These are phyloP conservation scores for Ctenodactylus gundi DNA, from an alignment of 2,113 vertebrate species.

Conservation along the genomic window DNA sequence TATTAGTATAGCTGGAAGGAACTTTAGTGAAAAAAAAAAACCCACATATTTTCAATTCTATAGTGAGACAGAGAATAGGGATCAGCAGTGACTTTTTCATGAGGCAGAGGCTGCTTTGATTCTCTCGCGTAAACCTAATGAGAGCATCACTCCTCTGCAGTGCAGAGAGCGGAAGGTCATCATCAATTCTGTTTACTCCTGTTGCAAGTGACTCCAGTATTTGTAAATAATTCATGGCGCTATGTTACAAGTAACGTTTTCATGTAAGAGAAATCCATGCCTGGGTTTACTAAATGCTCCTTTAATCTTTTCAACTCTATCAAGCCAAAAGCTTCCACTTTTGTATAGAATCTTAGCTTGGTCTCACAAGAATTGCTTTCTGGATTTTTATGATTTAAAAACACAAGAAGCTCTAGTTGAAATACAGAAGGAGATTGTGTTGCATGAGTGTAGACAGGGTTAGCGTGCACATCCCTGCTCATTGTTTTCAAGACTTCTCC, in stretches of 20 bases:
- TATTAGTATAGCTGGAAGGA: neutral
- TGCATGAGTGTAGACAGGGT: neutral
- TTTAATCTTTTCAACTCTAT: conserved; percentile 65
- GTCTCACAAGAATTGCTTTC: conserved; percentile 32
- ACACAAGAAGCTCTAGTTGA: neutral
- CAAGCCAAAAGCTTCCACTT: conserved; percentile 7
- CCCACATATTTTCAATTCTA: conserved; percentile 4
- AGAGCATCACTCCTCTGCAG: conserved; percentile 47
- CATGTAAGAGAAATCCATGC: conserved; percentile 54
- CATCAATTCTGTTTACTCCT: conserved; percentile 65
- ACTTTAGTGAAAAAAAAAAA: neutral
- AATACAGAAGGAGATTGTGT: neutral
- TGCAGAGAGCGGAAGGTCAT: conserved; percentile 60
- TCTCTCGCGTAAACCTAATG: conserved; percentile 52
- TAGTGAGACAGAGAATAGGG: neutral
- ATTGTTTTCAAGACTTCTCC: neutral
- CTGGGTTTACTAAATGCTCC: conserved; percentile 59
- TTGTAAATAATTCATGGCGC: conserved; percentile 75
- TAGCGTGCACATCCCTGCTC: neutral
- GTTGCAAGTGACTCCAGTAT: conserved; percentile 51
- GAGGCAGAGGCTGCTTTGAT: conserved; percentile 21
- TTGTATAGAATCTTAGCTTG: neutral
- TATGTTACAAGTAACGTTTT: conserved; percentile 72
- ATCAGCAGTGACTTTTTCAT: conserved; percentile 1
- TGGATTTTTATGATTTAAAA: neutral